These are phyloP conservation scores for Drosophila koepferae DNA, from an alignment of 2,888 invertebrate species.

Conservation along the genomic window DNA sequence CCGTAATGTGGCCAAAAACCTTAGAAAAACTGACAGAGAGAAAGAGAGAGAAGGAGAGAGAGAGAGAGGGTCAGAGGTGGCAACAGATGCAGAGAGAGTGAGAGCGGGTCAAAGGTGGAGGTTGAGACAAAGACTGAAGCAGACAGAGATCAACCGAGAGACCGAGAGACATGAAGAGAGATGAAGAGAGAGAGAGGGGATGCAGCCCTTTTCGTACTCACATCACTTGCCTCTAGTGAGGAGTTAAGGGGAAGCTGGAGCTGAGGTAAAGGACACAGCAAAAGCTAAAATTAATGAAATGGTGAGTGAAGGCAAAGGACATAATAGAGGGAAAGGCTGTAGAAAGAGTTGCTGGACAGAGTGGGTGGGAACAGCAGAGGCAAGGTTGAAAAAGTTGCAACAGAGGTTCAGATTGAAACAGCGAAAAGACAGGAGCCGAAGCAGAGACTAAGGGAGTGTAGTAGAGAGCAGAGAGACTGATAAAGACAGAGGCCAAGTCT, in stretches of 20 bases:
- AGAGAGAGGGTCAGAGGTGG: not conserved
- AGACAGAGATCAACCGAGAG: no score
- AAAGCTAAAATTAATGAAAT: no score
- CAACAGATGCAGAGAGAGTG: not conserved
- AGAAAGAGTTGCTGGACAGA: not conserved
- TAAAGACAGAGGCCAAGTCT: no score
- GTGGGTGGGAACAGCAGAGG: not conserved
- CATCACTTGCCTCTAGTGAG: no score
- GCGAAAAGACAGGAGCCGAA: no score
- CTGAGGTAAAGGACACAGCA: not conserved
- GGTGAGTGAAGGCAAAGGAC: not conserved
- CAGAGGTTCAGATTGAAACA: not conserved
- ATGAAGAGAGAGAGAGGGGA: not conserved
- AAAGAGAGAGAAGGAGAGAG: not conserved
- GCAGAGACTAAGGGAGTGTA: no score
- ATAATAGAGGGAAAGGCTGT: no score
- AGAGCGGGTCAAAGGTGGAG: not conserved
- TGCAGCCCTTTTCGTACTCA: no score
- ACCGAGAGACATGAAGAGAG: not conserved
- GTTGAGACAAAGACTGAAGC: not conserved
- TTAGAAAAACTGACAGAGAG: not conserved
- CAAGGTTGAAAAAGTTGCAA: not conserved
- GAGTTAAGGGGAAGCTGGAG: not conserved
- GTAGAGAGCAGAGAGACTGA: no score
- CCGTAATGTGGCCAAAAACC: conserved; percentile 27